Conservation (phyloP, 1,140 invertebrate species). For the Matsumurasca onukii region DNA sequence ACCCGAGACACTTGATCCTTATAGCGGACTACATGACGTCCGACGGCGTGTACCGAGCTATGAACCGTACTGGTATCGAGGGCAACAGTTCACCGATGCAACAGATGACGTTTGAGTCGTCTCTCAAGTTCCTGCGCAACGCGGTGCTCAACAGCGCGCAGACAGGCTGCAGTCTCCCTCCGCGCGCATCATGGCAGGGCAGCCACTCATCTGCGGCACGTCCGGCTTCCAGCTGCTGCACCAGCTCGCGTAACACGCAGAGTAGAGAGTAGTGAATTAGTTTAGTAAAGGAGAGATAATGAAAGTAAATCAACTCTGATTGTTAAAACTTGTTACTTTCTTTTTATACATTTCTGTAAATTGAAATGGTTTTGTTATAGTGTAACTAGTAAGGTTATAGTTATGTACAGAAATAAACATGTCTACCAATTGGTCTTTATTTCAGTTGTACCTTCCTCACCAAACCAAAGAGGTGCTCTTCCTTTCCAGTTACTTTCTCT, state of each 20-base stretch:
- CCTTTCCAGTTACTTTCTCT: too few relatives aligned
- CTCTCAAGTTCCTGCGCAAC: slow-evolving; percentile 81
- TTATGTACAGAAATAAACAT: too few relatives aligned
- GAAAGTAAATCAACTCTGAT: too few relatives aligned
- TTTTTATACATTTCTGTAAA: too few relatives aligned
- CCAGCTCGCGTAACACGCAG: background rate
- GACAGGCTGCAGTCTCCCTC: slow-evolving; percentile 87
- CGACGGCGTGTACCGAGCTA: slow-evolving; percentile 83
- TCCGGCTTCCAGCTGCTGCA: slow-evolving; percentile 64
- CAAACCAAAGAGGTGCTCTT: too few relatives aligned
- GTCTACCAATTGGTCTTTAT: too few relatives aligned
- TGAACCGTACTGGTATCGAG: slow-evolving; percentile 89
- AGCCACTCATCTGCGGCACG: slow-evolving; percentile 80
- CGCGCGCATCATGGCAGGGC: slow-evolving; percentile 83
- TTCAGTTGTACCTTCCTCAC: too few relatives aligned
- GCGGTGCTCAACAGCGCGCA: slow-evolving; percentile 61
- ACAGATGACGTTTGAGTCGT: slow-evolving; percentile 98
- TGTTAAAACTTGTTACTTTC: too few relatives aligned
- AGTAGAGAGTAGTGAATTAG: too few relatives aligned
- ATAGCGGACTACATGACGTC: slow-evolving; percentile 99
- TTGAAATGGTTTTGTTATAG: too few relatives aligned
- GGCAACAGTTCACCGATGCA: slow-evolving; percentile 88
- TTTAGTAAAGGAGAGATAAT: too few relatives aligned
- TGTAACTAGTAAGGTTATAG: too few relatives aligned
- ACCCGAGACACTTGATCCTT: slow-evolving; percentile 88